These are phyloP conservation scores for Melipona quadrifasciata DNA, from an alignment of 1,140 invertebrate genomes.

Conservation along the genomic window DNA sequence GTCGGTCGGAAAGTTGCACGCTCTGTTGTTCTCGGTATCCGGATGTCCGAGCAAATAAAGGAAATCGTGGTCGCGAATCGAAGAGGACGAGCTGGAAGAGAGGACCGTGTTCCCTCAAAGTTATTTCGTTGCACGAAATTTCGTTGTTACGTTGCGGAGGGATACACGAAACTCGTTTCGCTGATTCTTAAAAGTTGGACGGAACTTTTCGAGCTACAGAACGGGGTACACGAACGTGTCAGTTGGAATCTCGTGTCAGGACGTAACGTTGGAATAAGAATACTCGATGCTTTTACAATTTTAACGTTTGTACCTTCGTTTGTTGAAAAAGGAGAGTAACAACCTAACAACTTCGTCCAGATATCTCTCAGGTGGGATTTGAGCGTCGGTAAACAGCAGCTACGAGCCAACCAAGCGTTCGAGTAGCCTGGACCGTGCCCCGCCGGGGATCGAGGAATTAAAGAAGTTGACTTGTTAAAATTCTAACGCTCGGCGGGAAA, in stretches of 20 bases:
- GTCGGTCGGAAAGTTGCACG: slow-evolving; percentile 57
- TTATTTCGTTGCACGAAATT: too few species aligned
- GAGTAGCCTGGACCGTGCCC: slow-evolving; percentile 12
- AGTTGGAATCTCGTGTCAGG: too few species aligned
- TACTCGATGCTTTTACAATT: too few species aligned
- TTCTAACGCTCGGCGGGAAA: slow-evolving; percentile 53
- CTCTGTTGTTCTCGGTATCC: slow-evolving; percentile 52
- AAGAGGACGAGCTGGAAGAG: not conserved
- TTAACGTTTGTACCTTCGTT: too few species aligned
- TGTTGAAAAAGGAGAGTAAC: too few species aligned
- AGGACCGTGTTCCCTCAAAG: too few species aligned
- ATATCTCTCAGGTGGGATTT: slow-evolving; percentile 6
- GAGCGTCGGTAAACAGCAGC: slow-evolving; percentile 44
- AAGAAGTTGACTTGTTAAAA: slow-evolving; percentile 61
- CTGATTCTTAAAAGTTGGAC: too few species aligned
- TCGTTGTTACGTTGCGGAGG: too few species aligned
- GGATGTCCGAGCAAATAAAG: slow-evolving; percentile 55
- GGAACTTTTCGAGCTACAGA: too few species aligned
- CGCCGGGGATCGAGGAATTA: slow-evolving; percentile 41
- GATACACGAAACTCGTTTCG: too few species aligned
- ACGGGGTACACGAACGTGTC: too few species aligned
- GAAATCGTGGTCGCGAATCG: slow-evolving; percentile 45
- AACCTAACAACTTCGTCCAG: not conserved
- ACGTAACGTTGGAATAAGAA: not conserved
- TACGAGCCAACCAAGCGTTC: slow-evolving; percentile 24